These are phyloP conservation scores for Plagodis pulveraria DNA, from an alignment of 2,888 invertebrate genomes.

Conservation along the genomic window DNA sequence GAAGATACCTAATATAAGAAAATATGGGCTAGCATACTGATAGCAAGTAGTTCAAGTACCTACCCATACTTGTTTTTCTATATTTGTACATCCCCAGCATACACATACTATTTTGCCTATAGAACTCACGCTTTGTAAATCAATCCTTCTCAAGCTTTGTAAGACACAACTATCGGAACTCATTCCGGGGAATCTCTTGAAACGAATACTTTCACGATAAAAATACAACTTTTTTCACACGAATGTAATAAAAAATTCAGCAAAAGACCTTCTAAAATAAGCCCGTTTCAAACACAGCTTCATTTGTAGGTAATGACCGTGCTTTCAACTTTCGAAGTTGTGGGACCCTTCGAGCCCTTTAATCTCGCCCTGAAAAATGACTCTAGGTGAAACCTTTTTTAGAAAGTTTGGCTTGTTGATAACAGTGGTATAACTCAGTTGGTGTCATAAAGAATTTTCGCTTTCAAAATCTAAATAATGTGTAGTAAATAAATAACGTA, in stretches of 20 bases:
- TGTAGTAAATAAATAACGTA: conserved; percentile 14
- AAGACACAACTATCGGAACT: background rate
- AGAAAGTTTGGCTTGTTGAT: conserved; percentile 36
- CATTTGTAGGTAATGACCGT: conserved; percentile 41
- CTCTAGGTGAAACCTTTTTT: conserved; percentile 36
- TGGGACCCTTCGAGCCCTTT: conserved; percentile 39
- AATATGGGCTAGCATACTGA: too few relatives aligned
- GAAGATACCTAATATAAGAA: too few relatives aligned
- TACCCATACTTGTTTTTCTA: too few relatives aligned
- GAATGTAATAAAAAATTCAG: conserved; percentile 14
- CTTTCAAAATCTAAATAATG: conserved; percentile 27
- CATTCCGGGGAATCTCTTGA: conserved; percentile 9
- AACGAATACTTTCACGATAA: conserved; percentile 13
- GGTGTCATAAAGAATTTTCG: conserved; percentile 32
- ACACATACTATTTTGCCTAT: background rate
- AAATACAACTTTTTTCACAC: conserved; percentile 16
- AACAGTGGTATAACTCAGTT: conserved; percentile 46
- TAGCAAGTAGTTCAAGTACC: too few relatives aligned
- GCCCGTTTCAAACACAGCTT: conserved; percentile 34
- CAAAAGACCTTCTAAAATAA: conserved; percentile 19
- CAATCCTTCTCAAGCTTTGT: background rate
- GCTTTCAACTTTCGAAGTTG: conserved; percentile 35
- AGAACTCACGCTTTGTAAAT: conserved; percentile 5
- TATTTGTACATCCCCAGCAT: too few relatives aligned
- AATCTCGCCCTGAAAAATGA: conserved; percentile 47